Percentiles rank a stretch among this genome's conserved stretches.
These are phyloP conservation scores for Pseudomyrmex concolor DNA, from an alignment of 1,140 invertebrate species.

Conservation along the genomic window DNA sequence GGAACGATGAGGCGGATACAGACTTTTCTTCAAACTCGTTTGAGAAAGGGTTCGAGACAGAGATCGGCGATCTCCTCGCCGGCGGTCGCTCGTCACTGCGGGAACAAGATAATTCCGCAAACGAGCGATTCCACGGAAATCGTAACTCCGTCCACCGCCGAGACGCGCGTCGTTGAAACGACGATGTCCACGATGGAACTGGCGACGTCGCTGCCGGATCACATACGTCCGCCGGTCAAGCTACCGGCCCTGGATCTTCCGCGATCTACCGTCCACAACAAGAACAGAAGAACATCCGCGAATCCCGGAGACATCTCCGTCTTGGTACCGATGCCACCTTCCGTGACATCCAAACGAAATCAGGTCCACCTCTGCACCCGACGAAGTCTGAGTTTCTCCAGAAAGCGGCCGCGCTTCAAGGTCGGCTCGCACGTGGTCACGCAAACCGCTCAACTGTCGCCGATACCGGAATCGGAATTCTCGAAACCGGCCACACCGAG, in stretches of 20 bases:
- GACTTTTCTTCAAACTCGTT: constrained; percentile 76
- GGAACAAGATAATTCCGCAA: constrained; percentile 75
- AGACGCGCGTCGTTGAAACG: neutral
- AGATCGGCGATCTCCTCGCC: constrained; percentile 68
- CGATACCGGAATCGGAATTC: constrained; percentile 90
- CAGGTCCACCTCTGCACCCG: constrained; percentile 75
- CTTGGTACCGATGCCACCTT: neutral
- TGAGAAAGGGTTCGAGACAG: constrained; percentile 75
- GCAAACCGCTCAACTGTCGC: constrained; percentile 87
- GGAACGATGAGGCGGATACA: constrained; percentile 79
- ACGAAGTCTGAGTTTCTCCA: constrained; percentile 71
- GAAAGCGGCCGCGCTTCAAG: constrained; percentile 81
- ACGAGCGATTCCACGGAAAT: neutral
- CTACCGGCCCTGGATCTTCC: constrained; percentile 37
- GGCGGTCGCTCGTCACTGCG: constrained; percentile 58
- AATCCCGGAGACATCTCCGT: constrained; percentile 30
- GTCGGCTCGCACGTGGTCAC: constrained; percentile 82
- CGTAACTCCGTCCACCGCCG: neutral
- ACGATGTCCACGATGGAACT: neutral
- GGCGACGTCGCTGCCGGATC: neutral
- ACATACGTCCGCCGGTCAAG: constrained; percentile 16
- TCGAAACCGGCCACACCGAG: constrained; percentile 90
- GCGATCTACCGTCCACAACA: constrained; percentile 7
- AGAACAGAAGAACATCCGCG: constrained; percentile 4
- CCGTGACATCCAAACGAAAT: constrained; percentile 65